Evolutionary conservation across 2,888 invertebrate genomes (phyloP).

Genomic region (Sinopyrophorus schimmeli): DNA sequence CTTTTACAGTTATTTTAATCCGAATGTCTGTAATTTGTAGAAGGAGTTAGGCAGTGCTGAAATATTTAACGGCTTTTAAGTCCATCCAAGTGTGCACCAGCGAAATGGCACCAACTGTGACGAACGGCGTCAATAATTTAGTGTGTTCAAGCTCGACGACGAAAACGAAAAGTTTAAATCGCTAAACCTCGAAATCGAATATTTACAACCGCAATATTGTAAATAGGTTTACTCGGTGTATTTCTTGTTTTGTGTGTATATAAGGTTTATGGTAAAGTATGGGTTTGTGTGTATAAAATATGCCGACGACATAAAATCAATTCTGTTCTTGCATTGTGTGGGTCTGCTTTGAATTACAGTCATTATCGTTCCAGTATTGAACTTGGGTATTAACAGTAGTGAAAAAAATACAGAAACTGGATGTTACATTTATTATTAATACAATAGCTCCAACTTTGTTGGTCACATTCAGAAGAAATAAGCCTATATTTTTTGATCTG

Average conservation of each 20-base stretch:
- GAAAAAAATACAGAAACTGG: too few relatives aligned
- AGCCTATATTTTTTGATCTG: too few relatives aligned
- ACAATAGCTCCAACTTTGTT: too few relatives aligned
- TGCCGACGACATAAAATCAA: constrained; percentile 16
- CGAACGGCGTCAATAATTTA: constrained; percentile 28
- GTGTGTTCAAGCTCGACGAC: constrained; percentile 7
- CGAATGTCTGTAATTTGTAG: constrained; percentile 17
- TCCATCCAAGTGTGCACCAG: constrained; percentile 25
- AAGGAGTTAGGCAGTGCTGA: constrained; percentile 8
- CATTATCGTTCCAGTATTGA: constrained; percentile 17
- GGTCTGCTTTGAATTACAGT: constrained; percentile 10
- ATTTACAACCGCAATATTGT: constrained; percentile 1
- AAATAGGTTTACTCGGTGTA: constrained; percentile 6
- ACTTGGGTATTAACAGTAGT: too few relatives aligned
- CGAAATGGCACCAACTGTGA: constrained; percentile 29
- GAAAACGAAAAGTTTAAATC: constrained; percentile 16
- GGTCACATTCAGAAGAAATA: too few relatives aligned
- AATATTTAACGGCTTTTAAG: constrained; percentile 25
- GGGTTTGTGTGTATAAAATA: too few relatives aligned
- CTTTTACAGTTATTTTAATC: constrained; percentile 16
- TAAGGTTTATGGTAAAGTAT: neutral
- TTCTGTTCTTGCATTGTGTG: constrained; percentile 6
- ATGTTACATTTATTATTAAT: too few relatives aligned
- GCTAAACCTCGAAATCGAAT: constrained; percentile 3
- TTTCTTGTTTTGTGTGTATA: constrained; percentile 1